phyloP scores from a whole-genome alignment of 2,888 invertebrate genomes.

The Ormyrus thymus region DNA sequence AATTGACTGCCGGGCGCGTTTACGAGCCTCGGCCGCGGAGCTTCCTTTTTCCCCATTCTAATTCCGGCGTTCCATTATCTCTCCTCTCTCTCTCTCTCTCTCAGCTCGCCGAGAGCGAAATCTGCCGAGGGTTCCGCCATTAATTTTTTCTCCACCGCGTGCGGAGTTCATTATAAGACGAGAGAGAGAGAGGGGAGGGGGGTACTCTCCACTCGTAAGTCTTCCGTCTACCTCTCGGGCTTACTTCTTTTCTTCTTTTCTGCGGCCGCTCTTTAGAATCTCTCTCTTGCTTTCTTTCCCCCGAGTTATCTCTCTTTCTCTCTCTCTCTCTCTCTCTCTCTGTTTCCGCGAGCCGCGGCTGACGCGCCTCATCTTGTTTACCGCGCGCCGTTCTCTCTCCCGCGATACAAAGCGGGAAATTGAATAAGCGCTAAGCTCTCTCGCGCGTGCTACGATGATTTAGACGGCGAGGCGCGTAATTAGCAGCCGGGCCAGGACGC shows the following conservation, averaged over 20 bases:
- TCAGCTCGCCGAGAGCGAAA: conserved; percentile 1
- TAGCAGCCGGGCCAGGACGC: too few species aligned
- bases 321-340: neutral
- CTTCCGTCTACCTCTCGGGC: neutral
- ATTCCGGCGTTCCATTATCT: conserved; percentile 50
- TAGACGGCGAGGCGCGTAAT: too few species aligned
- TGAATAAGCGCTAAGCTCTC: too few species aligned
- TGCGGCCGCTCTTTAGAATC: too few species aligned
- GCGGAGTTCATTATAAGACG: conserved; percentile 54
- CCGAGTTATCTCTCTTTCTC: neutral
- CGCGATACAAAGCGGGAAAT: too few species aligned
- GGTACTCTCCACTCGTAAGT: conserved; percentile 16
- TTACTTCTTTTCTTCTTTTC: too few species aligned
- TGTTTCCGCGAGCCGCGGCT: neutral
- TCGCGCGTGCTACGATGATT: too few species aligned
- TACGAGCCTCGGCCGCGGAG: conserved; percentile 18
- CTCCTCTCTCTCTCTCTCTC: conserved; percentile 10
- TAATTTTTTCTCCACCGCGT: conserved; percentile 52
- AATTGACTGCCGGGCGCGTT: conserved; percentile 46
- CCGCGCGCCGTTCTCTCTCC: conserved; percentile 13
- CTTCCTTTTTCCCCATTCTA: conserved; percentile 42
- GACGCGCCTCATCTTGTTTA: conserved; percentile 44
- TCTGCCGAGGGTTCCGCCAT: conserved; percentile 47
- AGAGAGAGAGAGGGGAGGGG: neutral
- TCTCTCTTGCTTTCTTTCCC: too few species aligned